phyloP scores from a whole-genome alignment of 2,888 invertebrate genomes.

The Ypsolopha scabrella region DNA sequence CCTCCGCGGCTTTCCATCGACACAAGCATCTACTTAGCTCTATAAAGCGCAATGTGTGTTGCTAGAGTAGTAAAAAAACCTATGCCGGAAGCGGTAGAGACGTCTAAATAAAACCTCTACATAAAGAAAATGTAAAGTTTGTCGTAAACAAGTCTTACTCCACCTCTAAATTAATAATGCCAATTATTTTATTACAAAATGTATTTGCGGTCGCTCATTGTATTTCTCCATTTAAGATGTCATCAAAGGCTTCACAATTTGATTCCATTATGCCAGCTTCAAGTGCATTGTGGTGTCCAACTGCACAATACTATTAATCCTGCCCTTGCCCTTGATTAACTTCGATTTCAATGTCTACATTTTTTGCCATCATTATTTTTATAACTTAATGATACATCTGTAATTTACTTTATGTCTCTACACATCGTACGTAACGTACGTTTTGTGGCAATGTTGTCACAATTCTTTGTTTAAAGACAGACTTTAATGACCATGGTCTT shows the following conservation, averaged over 20 bases:
- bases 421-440: constrained; percentile 5
- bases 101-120: no score
- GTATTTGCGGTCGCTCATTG: no score
- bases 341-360: constrained; percentile 22
- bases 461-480: not conserved
- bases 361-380: constrained; percentile 27
- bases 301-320: constrained; percentile 40
- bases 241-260: constrained; percentile 25
- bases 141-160: no score
- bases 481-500: not conserved
- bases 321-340: constrained; percentile 33
- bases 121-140: no score
- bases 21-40: not conserved
- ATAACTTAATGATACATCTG: constrained; percentile 32
- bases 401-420: constrained; percentile 16
- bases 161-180: no score
- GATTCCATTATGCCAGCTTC: constrained; percentile 43
- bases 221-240: not conserved
- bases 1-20: constrained; percentile 31
- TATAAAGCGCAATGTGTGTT: no score
- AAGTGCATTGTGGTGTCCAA: constrained; percentile 36
- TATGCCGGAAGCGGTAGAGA: no score
- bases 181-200: no score
- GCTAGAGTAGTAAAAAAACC: no score
- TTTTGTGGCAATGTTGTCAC: constrained; percentile 9